phyloP scores from a whole-genome alignment of 2,888 invertebrate genomes.

The Orthonychiurus folsomi region DNA sequence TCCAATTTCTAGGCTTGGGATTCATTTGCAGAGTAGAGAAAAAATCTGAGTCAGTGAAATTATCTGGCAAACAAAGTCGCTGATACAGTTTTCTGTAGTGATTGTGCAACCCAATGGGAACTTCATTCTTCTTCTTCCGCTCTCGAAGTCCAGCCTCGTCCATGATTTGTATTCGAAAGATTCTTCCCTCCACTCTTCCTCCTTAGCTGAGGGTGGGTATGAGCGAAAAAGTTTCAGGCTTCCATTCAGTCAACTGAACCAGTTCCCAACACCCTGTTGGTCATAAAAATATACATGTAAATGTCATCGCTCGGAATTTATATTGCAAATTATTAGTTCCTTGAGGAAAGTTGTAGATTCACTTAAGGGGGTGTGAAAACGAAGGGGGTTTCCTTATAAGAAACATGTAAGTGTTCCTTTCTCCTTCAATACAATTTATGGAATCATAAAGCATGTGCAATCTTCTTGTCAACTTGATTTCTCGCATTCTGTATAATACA shows the following conservation, averaged over 20 bases:
- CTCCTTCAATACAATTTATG: no score
- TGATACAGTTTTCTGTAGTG: constrained; percentile 7
- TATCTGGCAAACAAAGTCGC: constrained; percentile 10
- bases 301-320: background rate
- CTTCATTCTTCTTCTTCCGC: background rate
- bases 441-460: no score
- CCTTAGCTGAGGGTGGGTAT: background rate
- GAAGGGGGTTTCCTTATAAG: no score
- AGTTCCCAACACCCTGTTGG: background rate
- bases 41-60: constrained; percentile 14
- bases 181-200: background rate
- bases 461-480: no score
- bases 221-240: background rate
- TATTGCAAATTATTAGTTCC: no score
- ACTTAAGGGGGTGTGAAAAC: no score
- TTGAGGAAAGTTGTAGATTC: no score
- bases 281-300: background rate
- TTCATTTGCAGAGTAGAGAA: constrained; percentile 22
- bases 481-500: no score
- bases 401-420: no score
- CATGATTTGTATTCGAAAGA: background rate
- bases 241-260: background rate
- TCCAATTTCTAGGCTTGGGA: constrained; percentile 27
- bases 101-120: background rate
- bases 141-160: background rate